Base-by-base conservation (phyloP, 2,797 vertebrate genomes). In the Takifugu rubripes region DNA sequence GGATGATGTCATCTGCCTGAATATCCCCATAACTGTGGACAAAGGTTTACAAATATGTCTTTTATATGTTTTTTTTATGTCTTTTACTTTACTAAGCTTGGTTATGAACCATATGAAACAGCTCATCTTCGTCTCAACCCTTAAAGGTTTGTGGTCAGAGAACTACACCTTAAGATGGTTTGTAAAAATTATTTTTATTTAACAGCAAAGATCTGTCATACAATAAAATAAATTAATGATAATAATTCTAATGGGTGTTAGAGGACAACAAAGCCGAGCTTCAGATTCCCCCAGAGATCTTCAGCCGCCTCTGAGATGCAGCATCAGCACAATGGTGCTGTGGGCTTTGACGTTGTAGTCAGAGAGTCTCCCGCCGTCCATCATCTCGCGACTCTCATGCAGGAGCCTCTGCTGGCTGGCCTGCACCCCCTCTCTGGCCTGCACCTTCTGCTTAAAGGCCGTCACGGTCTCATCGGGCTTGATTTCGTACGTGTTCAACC, bases 301-400 rank as follows among this genome's bases (percentile, higher is more conserved):
- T 87, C 58, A 86, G 53, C 90, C 90, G 66, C 87, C 90, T 73
- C 83, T 81, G 16, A 92, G 86, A 0, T 81, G 85, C 1, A 87
- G 31, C 0, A 1, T 47, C 62, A 90, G 2, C 17, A 55, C 0
- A 58, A 91, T 87, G 61, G 84, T 91, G 75, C 86, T 81, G 5
- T 0, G 12, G 0, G 46, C 6, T 2, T 0, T 0, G 14, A 92
- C 72, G 0, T 2, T 1, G 59, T 91, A 92, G 50, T 91, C 46
- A 0, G 55, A 49, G 1, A 57, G 42, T 0, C 1, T 77, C 6
- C 0, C 77, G 0, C 12, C 74, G 0, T 1, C 1, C 0, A 16
- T 54, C 74, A 92, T 79, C 59, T 88, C 74, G 4, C 0, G 45
- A 25, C 83, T 48, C 0, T 78, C 4, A 1, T 64, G 57, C 8